Percentiles rank a stretch among this genome's conserved stretches.
Conservation (phyloP, 2,113 vertebrate species). For the Neodon shergylaensis region DNA sequence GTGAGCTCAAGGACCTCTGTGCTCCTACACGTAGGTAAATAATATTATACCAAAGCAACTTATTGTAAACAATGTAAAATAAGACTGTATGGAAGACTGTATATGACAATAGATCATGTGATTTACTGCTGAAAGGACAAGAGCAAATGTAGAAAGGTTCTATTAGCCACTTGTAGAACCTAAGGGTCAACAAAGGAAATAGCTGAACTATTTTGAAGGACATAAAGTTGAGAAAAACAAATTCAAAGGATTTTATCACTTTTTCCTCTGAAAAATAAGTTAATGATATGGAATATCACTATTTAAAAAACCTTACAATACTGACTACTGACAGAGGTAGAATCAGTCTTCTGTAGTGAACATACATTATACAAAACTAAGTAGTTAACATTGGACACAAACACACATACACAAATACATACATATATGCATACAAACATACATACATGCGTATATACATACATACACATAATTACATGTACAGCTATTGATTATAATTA, state of each 20-base stretch:
- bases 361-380: background rate
- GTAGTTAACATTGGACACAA: background rate
- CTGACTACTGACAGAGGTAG: background rate
- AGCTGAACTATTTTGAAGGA: background rate
- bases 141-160: background rate
- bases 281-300: background rate
- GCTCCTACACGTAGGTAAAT: background rate
- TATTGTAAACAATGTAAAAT: background rate
- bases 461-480: background rate
- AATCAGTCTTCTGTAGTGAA: background rate
- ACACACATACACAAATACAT: background rate
- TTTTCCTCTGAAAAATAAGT: background rate
- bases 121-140: background rate
- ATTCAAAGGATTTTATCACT: background rate
- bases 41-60: background rate
- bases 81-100: background rate
- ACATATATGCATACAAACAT: background rate
- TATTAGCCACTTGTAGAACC: background rate
- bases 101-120: background rate
- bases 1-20: background rate
- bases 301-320: background rate
- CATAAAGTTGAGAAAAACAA: background rate
- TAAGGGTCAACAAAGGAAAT: background rate
- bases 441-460: background rate
- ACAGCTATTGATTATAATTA: background rate